Evolutionary conservation across 1,140 invertebrate species (phyloP).

Genomic region (Neodiprion lecontei): DNA sequence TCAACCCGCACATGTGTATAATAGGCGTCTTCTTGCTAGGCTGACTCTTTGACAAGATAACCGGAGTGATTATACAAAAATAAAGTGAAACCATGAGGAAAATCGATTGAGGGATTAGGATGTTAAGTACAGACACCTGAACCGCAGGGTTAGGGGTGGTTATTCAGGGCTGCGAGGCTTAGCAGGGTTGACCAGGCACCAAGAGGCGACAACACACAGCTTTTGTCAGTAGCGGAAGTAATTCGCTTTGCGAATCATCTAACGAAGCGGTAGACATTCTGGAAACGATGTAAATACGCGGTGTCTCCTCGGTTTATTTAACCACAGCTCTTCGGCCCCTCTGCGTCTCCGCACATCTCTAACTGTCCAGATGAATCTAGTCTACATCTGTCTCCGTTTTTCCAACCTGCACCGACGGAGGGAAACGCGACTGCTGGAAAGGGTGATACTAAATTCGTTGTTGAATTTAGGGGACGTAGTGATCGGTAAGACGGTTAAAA

Average conservation of each 20-base stretch:
- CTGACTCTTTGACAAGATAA: neutral
- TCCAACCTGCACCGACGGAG: no score
- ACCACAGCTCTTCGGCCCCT: neutral
- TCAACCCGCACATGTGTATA: neutral
- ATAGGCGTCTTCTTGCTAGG: neutral
- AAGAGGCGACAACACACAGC: slow-evolving; percentile 8
- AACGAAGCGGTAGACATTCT: slow-evolving; percentile 30
- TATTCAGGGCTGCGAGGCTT: neutral
- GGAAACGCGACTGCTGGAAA: no score
- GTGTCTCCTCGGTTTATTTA: neutral
- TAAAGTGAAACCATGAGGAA: neutral
- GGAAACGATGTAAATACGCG: neutral
- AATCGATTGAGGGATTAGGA: neutral
- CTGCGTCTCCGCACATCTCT: neutral
- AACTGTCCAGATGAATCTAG: no score
- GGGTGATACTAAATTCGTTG: no score
- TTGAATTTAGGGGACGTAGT: no score
- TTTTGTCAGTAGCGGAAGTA: slow-evolving; percentile 40
- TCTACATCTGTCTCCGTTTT: no score
- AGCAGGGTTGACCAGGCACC: neutral
- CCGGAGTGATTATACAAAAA: neutral
- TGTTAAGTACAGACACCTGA: neutral
- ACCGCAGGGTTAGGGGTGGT: neutral
- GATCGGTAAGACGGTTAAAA: no score
- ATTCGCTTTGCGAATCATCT: slow-evolving; percentile 47